Base-by-base conservation (phyloP, 2,113 vertebrate species). In the Dissostichus mawsoni region DNA sequence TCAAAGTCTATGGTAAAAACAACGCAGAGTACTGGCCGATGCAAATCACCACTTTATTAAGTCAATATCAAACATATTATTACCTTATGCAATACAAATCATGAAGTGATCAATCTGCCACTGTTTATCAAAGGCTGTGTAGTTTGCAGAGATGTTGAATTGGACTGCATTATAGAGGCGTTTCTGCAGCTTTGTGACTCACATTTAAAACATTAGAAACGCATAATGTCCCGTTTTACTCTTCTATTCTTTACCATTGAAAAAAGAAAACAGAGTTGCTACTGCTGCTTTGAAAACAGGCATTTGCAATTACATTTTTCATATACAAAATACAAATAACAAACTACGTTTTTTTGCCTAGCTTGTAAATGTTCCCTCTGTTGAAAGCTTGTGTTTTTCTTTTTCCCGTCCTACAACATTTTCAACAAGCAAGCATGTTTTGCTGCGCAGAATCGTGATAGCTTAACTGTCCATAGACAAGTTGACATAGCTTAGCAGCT, bases 401-500 rank as follows among this genome's bases (percentile, higher is more conserved):
- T 20, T 53, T 14, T 41, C 12, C 20, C 2, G 1, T 55, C 33
- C 29, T 8, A 23, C 11, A 6, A 0, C 8, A n/a, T 12, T 7
- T 9, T 63, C 16, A n/a, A 48, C 14, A 8, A n/a, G 5, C 29
- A 58, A 17, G 45, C 33, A 11, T n/a, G 11, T 9, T n/a, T 11
- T 56, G 36, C 23, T 41, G 59, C 48, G 50, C 18, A 66, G 1
- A 63, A 67, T 23, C 9, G 8, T 56, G 74, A 48, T 77, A 76
- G 7, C 73, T 29, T 11, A 57, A 74, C 61, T 80, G 1, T 8
- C 13, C 71, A 33, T 8, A 64, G 41, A 63, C 6, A 67, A 11
- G 11, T 7, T 36, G 7, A 64, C 18, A 8, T 33, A 66, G 71
- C 62, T 17, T 62, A 47, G 56, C 20, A 12, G 81, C 78, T 76